phyloP scores from a whole-genome alignment of 1,140 invertebrate genomes.

The Achatina immaculata region DNA sequence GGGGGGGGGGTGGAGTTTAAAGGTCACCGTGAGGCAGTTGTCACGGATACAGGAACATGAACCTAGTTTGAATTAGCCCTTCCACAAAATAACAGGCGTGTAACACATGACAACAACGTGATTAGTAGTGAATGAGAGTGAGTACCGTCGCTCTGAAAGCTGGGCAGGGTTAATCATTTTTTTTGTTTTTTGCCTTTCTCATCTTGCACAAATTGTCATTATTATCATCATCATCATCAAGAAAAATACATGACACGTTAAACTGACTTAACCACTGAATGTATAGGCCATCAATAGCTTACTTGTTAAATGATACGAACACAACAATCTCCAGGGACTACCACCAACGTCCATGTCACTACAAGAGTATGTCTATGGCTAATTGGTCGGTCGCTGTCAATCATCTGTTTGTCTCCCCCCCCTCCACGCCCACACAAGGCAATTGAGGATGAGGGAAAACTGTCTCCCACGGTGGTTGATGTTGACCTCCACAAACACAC shows the following conservation, averaged over 20 bases:
- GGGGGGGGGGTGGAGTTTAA: too few species aligned
- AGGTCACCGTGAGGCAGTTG: too few species aligned
- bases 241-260: slow-evolving; percentile 30
- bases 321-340: slow-evolving; percentile 33
- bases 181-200: background rate
- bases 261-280: slow-evolving; percentile 39
- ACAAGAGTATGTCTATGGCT: slow-evolving; percentile 35
- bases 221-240: slow-evolving; percentile 27
- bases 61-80: slow-evolving; percentile 31
- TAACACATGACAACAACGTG: slow-evolving; percentile 26
- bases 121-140: slow-evolving; percentile 32
- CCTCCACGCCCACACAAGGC: slow-evolving; percentile 10
- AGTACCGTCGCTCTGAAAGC: slow-evolving; percentile 11
- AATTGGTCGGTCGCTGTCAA: slow-evolving; percentile 38
- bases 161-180: slow-evolving; percentile 27
- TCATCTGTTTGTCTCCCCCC: too few species aligned
- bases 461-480: background rate
- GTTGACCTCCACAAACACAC: slow-evolving; percentile 33
- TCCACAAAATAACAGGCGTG: background rate
- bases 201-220: background rate
- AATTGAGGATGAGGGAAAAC: slow-evolving; percentile 8
- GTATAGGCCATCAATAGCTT: slow-evolving; percentile 33
- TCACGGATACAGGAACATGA: background rate
- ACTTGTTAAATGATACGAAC: slow-evolving; percentile 29
- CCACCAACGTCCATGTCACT: slow-evolving; percentile 39